Conservation (phyloP, 2,888 invertebrate genomes). For the Protophormia terraenovae region DNA sequence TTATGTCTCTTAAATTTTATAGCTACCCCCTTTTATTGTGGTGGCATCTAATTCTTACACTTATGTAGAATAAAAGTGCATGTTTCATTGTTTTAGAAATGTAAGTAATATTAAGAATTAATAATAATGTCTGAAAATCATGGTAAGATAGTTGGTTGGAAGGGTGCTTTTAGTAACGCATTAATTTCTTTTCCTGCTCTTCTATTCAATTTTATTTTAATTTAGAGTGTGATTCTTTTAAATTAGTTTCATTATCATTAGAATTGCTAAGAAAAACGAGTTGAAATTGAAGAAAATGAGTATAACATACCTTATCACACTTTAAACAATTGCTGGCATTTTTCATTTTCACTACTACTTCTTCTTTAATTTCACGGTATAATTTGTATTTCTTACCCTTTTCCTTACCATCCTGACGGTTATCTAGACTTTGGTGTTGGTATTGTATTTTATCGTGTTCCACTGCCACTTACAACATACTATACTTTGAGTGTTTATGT, state of each 20-base stretch:
- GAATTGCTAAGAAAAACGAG: conserved; percentile 69
- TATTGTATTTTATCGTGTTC: conserved; percentile 24
- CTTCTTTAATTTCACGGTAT: conserved; percentile 53
- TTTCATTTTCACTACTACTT: conserved; percentile 42
- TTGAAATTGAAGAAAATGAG: conserved; percentile 60
- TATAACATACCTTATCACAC: conserved; percentile 69
- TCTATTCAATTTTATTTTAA: conserved; percentile 1
- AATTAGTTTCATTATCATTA: conserved; percentile 75
- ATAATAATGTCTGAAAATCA: background rate
- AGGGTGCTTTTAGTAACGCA: conserved; percentile 5
- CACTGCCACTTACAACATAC: background rate
- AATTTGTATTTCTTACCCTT: conserved; percentile 23
- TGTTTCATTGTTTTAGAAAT: background rate
- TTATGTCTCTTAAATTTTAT: conserved; percentile 8
- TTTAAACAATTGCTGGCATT: conserved; percentile 67
- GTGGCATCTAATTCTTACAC: background rate
- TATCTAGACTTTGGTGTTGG: background rate
- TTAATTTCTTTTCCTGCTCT: background rate
- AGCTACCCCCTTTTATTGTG: conserved; percentile 3
- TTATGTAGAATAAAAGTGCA: background rate
- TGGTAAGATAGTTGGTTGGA: too few relatives aligned
- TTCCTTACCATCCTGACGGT: background rate
- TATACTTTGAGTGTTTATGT: background rate
- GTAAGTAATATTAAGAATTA: background rate
- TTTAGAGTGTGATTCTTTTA: conserved; percentile 68